Conservation (phyloP, 2,797 vertebrate genomes). For the Microctenopoma lineatum region DNA sequence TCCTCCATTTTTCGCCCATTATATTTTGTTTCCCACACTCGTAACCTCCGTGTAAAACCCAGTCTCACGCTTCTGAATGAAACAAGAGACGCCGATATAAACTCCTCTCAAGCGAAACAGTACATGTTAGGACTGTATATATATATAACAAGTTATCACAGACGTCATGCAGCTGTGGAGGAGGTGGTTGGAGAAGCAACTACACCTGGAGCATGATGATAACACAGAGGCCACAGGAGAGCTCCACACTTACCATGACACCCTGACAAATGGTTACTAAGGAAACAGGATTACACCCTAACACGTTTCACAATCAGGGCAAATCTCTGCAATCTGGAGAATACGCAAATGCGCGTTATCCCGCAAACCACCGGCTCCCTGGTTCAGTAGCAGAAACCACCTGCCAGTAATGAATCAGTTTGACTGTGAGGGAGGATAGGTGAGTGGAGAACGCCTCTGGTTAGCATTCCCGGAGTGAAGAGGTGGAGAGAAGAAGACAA, state of each 20-base stretch:
- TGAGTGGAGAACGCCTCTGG: neutral
- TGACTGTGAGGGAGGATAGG: neutral
- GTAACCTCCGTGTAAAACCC: constrained; percentile 44
- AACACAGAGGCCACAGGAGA: constrained; percentile 67
- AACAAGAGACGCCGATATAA: constrained; percentile 58
- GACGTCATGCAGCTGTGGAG: constrained; percentile 53
- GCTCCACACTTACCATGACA: constrained; percentile 62
- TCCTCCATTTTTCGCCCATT: constrained; percentile 25
- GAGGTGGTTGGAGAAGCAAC: constrained; percentile 61
- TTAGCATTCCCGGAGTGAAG: constrained; percentile 30
- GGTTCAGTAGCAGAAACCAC: constrained; percentile 23
- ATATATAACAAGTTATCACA: constrained; percentile 50
- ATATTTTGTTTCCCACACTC: constrained; percentile 29
- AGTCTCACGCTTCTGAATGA: constrained; percentile 42
- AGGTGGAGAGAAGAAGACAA: constrained; percentile 30
- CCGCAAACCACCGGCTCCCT: constrained; percentile 6
- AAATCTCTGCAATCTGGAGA: constrained; percentile 45
- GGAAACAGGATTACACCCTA: constrained; percentile 70
- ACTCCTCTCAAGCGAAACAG: constrained; percentile 64
- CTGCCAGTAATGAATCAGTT: constrained; percentile 20
- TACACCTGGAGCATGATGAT: constrained; percentile 69
- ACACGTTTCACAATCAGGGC: constrained; percentile 55
- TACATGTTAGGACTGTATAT: constrained; percentile 39
- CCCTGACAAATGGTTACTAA: constrained; percentile 70
- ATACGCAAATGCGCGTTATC: constrained; percentile 14